Evolutionary conservation across 2,797 vertebrate genomes (phyloP).

Genomic region (Halcyon chelicuti): DNA sequence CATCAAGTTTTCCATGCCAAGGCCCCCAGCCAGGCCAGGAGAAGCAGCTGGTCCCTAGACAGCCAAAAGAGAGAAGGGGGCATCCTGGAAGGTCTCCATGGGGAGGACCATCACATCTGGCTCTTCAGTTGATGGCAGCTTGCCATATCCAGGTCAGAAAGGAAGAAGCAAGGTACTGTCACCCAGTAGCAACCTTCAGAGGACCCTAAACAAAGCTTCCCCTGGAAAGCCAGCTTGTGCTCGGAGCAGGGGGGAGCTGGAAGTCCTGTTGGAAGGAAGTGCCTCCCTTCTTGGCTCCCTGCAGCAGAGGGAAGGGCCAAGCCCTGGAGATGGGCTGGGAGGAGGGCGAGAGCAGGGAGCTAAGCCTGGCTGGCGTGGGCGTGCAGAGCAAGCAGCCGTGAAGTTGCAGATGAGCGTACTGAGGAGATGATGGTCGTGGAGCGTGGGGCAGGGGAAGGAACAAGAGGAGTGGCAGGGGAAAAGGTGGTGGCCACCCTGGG

Average conservation of each 20-base stretch:
- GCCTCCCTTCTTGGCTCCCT: not conserved
- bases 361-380: not conserved
- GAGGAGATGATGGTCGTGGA: not conserved
- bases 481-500: not conserved
- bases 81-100: not conserved
- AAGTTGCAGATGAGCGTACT: not conserved
- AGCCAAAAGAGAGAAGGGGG: not conserved
- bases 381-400: rapidly evolving
- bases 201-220: not conserved
- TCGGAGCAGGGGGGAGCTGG: not conserved
- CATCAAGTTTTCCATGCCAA: not conserved
- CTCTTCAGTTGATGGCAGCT: not conserved
- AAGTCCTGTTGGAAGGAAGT: not conserved
- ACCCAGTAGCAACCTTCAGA: not conserved
- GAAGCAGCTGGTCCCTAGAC: not conserved
- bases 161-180: not conserved
- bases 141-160: not conserved
- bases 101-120: not conserved
- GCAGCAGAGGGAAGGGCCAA: not conserved
- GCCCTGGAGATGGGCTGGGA: not conserved
- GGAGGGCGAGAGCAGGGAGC: not conserved
- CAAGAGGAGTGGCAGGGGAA: not conserved
- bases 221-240: not conserved
- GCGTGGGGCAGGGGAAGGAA: not conserved
- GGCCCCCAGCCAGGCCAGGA: not conserved